phyloP scores from a whole-genome alignment of 2,888 invertebrate species.

The Eustalomyia histrio region DNA sequence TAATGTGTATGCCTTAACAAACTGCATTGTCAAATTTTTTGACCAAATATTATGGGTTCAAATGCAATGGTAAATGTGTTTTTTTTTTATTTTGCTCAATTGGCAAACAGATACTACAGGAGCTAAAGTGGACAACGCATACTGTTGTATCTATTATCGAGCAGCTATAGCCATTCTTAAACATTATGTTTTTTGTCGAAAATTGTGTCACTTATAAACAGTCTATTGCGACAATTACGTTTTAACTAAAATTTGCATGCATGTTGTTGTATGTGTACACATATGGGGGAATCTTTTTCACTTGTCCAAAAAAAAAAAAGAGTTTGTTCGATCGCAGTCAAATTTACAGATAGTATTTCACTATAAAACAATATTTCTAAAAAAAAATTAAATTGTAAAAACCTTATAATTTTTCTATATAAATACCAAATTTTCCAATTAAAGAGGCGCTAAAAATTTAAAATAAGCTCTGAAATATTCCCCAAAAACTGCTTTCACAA shows the following conservation, averaged over 20 bases:
- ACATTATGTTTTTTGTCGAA: constrained; percentile 13
- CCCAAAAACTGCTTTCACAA: too few relatives aligned
- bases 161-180: constrained; percentile 15
- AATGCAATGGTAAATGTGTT: constrained; percentile 17
- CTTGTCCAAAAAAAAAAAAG: too few relatives aligned
- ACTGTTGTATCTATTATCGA: constrained; percentile 5
- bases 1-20: constrained; percentile 31
- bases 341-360: too few relatives aligned
- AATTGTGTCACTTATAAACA: constrained; percentile 54
- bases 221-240: constrained; percentile 47
- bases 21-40: constrained; percentile 41
- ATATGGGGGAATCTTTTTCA: neutral
- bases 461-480: too few relatives aligned
- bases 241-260: constrained; percentile 11
- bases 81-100: neutral
- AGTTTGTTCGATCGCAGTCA: too few relatives aligned
- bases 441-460: too few relatives aligned
- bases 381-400: too few relatives aligned
- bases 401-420: too few relatives aligned
- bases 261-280: neutral
- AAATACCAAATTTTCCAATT: too few relatives aligned
- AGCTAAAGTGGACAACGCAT: neutral
- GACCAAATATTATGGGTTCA: constrained; percentile 18
- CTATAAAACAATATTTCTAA: too few relatives aligned
- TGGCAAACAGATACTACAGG: neutral